A percentile compares a stretch with the other conserved stretches of the same genome.
These are phyloP conservation scores for Zosterops lateralis DNA, from an alignment of 2,113 vertebrate species.

Conservation along the genomic window DNA sequence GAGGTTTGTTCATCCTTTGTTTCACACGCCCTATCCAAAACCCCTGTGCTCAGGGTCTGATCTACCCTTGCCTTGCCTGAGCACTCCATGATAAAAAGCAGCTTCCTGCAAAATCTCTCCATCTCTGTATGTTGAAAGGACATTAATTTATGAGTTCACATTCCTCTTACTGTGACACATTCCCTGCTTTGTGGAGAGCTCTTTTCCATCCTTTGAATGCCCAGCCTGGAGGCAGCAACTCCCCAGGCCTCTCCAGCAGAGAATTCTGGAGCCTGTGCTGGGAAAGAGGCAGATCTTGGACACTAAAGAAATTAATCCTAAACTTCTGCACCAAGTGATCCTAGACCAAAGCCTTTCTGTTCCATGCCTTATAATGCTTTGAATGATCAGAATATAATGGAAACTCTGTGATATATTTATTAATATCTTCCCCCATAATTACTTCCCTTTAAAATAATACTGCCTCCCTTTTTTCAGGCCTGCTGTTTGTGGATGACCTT, in stretches of 20 bases:
- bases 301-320: background rate
- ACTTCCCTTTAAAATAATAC: background rate
- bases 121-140: background rate
- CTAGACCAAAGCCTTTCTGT: background rate
- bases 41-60: background rate
- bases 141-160: background rate
- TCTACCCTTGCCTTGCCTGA: background rate
- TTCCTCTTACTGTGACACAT: background rate
- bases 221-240: background rate
- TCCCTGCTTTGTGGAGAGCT: background rate
- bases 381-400: background rate
- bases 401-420: background rate
- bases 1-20: background rate
- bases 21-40: background rate
- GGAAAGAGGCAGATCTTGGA: background rate
- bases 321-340: background rate
- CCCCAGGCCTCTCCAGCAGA: background rate
- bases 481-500: background rate
- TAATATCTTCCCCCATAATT: background rate
- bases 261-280: background rate
- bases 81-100: background rate
- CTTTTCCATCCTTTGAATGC: rapidly evolving
- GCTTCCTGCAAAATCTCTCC: background rate
- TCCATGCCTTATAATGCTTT: background rate
- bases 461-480: background rate